Percentiles rank a stretch among this genome's conserved stretches.
phyloP scores from a whole-genome alignment of 2,113 vertebrate genomes.

The Poeciliopsis occidentalis region DNA sequence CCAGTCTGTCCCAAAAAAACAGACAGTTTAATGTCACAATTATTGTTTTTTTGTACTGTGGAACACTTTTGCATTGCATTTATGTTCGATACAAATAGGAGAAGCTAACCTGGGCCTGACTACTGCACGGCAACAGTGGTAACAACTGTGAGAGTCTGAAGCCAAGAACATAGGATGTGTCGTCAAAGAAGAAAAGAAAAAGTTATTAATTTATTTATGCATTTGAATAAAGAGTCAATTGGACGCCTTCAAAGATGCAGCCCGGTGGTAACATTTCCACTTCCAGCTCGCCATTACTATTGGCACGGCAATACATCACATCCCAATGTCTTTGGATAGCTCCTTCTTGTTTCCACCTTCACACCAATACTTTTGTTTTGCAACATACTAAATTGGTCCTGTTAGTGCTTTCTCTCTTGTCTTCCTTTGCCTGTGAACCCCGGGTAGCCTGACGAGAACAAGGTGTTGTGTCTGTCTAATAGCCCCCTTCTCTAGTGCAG shows the following conservation, averaged over 20 bases:
- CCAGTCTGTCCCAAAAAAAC: no score
- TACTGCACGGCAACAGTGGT: no score
- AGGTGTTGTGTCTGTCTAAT: slow-evolving; percentile 47
- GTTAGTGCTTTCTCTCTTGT: slow-evolving; percentile 52
- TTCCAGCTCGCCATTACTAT: slow-evolving; percentile 46
- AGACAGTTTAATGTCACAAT: no score
- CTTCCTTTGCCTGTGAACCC: slow-evolving; percentile 52
- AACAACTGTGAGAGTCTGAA: no score
- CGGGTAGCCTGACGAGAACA: slow-evolving; percentile 59
- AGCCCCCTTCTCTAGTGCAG: slow-evolving; percentile 22
- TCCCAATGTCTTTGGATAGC: slow-evolving; percentile 46
- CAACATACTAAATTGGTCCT: slow-evolving; percentile 62
- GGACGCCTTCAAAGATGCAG: slow-evolving; percentile 33
- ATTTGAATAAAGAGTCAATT: slow-evolving; percentile 12
- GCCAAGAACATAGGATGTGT: slow-evolving; percentile 3
- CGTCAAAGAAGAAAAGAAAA: neutral
- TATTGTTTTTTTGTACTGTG: no score
- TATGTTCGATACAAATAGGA: no score
- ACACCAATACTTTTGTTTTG: slow-evolving; percentile 52
- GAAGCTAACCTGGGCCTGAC: no score
- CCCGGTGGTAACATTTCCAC: slow-evolving; percentile 37
- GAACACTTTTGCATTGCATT: no score
- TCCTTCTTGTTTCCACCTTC: slow-evolving; percentile 51
- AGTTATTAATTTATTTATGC: slow-evolving; percentile 9
- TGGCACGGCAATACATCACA: slow-evolving; percentile 58